Base-by-base conservation (phyloP, 2,113 vertebrate genomes). In the Strix aluco region DNA sequence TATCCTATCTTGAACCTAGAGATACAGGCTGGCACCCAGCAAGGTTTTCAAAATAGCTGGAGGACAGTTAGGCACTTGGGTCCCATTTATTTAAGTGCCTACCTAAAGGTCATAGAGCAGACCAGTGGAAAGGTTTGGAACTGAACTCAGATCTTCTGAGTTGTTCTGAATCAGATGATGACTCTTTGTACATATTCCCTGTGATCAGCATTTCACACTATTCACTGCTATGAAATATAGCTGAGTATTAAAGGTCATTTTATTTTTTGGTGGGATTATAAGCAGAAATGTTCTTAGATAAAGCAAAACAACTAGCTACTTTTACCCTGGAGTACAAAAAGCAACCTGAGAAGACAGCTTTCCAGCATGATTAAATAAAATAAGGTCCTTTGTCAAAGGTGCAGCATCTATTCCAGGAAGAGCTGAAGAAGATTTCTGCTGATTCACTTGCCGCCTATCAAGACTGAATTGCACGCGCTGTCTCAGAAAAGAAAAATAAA, bases 391-490 rank as follows among this genome's bases (percentile, higher is more conserved):
- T 78, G 36, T 75, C 61, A 75, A 61, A 96, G 61, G 46, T 30
- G 23, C 15, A 90, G 61, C 38, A 55, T 40, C 54, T 81, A 13
- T 49, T 92, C 70, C 58, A 88, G 44, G 25, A 86, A 58, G 9
- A 88, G 44, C 36, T 77, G 71, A 79, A 75, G 38, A 67, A 29
- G 3, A 5, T 75, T 94, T 95, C 42, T 94, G 65, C 69, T 95
- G 96, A 96, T 83, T 96, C 93, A 95, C 55, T 74, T 83, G 14
- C 79, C 83, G 63, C 63, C 67, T 83, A 55, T 81, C 70, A 78
- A 86, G 58, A 49, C 62, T 78, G 52, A 90, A 62, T 70, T 81
- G 74, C 34, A 29, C 71, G 15, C 14, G 21, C 18, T 29, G 51
- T 2, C 75, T 83, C 61, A 51, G 17, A 36, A 62, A 44, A 34